Percentiles rank a stretch among this genome's conserved stretches.
Evolutionary conservation across 2,888 invertebrate species (phyloP).

Genomic region (Strigamia transsilvanica): DNA sequence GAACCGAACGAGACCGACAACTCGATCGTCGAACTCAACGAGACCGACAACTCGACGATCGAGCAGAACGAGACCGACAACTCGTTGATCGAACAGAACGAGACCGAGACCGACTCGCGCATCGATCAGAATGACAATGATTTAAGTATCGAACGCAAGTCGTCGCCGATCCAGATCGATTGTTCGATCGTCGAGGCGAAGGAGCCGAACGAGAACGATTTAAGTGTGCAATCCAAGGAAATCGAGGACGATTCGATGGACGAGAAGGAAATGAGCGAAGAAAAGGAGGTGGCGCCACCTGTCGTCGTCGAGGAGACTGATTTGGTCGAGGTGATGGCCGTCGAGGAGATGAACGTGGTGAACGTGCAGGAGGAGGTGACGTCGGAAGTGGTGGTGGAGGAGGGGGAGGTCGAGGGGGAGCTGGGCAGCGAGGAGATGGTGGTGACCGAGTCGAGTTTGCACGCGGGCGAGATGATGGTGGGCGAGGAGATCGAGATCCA

Average conservation of each 20-base stretch:
- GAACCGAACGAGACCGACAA: neutral
- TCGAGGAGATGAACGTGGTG: neutral
- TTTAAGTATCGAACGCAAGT: neutral
- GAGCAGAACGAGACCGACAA: neutral
- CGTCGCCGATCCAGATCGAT: neutral
- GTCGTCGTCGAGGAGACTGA: neutral
- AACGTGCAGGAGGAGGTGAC: conserved; percentile 3
- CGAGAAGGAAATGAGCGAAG: neutral
- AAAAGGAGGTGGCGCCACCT: neutral
- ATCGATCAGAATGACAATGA: neutral
- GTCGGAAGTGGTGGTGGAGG: neutral
- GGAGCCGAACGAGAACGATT: too few relatives aligned
- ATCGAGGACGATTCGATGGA: neutral
- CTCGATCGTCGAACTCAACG: neutral
- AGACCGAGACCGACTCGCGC: neutral
- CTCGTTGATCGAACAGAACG: neutral
- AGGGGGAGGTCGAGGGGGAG: neutral
- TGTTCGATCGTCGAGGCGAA: neutral
- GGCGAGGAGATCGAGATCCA: conserved; percentile 53
- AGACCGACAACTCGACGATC: neutral
- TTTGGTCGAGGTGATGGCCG: neutral
- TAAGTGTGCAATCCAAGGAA: too few relatives aligned
- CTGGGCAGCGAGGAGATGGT: conserved; percentile 32
- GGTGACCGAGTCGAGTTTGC: conserved; percentile 13
- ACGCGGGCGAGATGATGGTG: conserved; percentile 50